A percentile compares a stretch with the other conserved stretches of the same genome.
Conservation (phyloP, 2,888 invertebrate genomes). For the Caenorhabditis angaria region DNA sequence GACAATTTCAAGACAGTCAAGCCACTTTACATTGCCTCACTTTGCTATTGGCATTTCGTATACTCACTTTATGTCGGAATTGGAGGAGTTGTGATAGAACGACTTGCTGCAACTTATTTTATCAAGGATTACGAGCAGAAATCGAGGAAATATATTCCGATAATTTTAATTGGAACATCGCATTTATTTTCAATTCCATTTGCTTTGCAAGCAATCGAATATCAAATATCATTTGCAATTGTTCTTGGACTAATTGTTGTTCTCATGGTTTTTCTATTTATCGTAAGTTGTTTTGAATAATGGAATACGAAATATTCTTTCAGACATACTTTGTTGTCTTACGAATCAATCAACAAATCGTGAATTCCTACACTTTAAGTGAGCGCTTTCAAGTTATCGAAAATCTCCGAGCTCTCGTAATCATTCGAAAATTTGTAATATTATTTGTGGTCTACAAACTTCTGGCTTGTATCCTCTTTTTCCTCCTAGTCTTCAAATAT, state of each 20-base stretch:
- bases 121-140: slow-evolving; percentile 4
- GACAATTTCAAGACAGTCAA: background rate
- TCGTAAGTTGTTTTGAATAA: background rate
- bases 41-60: background rate
- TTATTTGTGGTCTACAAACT: background rate
- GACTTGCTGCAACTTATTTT: background rate
- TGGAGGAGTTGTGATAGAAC: background rate
- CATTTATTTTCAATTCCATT: background rate
- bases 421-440: background rate
- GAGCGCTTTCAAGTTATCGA: background rate
- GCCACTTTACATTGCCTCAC: background rate
- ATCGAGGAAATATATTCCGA: background rate
- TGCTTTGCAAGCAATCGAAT: background rate
- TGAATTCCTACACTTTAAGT: too few species aligned
- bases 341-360: too few species aligned
- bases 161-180: background rate
- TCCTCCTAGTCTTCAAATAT: background rate
- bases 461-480: background rate
- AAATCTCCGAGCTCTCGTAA: background rate
- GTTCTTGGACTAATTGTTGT: background rate
- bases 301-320: background rate
- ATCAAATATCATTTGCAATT: background rate
- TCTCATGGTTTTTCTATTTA: background rate
- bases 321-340: background rate
- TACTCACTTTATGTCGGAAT: background rate